Base-by-base conservation (phyloP, 2,113 vertebrate genomes). In the Podiceps cristatus region DNA sequence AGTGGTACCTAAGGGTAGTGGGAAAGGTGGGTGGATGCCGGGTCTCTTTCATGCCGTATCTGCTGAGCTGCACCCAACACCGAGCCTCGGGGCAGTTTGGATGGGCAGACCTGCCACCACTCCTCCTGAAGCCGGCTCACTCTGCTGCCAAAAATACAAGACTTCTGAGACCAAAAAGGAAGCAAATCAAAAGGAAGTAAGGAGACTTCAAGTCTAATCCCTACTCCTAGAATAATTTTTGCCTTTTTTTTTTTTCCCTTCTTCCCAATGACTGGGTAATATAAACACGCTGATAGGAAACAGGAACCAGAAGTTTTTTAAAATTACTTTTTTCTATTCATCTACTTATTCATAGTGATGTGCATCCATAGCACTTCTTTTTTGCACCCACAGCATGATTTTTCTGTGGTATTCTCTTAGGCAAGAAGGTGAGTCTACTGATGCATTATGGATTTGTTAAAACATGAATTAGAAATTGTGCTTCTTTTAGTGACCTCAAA, bases 371-470 rank as follows among this genome's bases (percentile, higher is more conserved):
- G 53, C n/a, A 77, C 24, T 93, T 84, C 23, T 86, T 79, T 91
- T 96, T 68, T 85, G n/a, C 75, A 92, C 59, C 58, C 86, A 88
- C 55, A 96, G 90, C 69, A 93, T 92, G 94, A 89, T 81, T 96
- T 96, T 96, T 82, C 59, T 92, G 31, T 53, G 44, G 83, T 96
- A 83, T 81, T 89, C 93, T 95, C 88, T 90, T 87, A 92, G 90
- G 79, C 88, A 95, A 95, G 81, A 79, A 96, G 92, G 88, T 93
- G 72, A 91, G 28, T 84, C 94, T 95, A 86, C 78, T 95, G 88
- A 93, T 97, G 85, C 93, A 98, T 97, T 97, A 96, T 95, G 92
- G 89, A 97, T 97, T 95, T 92, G 62, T 86, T 96, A 93, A 95
- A 95, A 89, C 88, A 95, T 96, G 96, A 96, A 97, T 97, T 96